Conservation (phyloP, 2,888 invertebrate genomes). For the Agriopis aurantiaria region DNA sequence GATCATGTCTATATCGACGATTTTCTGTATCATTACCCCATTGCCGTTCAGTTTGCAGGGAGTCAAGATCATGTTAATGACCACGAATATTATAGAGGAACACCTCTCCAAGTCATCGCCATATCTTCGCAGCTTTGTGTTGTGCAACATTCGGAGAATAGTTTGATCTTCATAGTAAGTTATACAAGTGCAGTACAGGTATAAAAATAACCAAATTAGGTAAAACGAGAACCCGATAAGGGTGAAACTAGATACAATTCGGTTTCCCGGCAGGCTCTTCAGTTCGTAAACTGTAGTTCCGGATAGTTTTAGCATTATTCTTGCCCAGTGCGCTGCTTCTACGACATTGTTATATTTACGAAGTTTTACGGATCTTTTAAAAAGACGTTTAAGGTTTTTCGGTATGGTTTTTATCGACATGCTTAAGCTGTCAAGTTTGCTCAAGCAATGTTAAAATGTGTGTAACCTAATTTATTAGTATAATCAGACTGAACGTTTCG, state of each 20-base stretch:
- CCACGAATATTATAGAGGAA: slow-evolving; percentile 53
- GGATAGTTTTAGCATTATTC: slow-evolving; percentile 53
- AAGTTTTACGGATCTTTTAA: slow-evolving; percentile 37
- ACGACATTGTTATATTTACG: slow-evolving; percentile 57
- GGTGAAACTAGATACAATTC: slow-evolving; percentile 50
- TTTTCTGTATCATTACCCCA: slow-evolving; percentile 50
- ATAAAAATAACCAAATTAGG: slow-evolving; percentile 55
- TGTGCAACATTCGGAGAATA: slow-evolving; percentile 63
- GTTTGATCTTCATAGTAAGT: slow-evolving; percentile 62
- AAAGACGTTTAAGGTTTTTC: slow-evolving; percentile 37
- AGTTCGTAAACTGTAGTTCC: slow-evolving; percentile 58
- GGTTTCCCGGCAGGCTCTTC: slow-evolving; percentile 37
- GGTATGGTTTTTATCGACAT: slow-evolving; percentile 10
- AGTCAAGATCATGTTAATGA: slow-evolving; percentile 63
- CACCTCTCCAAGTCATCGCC: slow-evolving; percentile 68
- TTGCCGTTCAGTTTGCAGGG: slow-evolving; percentile 58
- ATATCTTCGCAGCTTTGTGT: slow-evolving; percentile 67
- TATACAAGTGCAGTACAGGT: slow-evolving; percentile 60
- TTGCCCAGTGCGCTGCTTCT: slow-evolving; percentile 54
- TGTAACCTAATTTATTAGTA: slow-evolving; percentile 8
- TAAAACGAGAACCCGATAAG: slow-evolving; percentile 54
- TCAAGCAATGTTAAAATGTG: slow-evolving; percentile 14
- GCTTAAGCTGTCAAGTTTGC: not conserved
- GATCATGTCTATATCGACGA: slow-evolving; percentile 60
- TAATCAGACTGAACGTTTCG: slow-evolving; percentile 21